Percentiles rank a stretch among this genome's conserved stretches.
Conservation (phyloP, 2,797 vertebrate genomes). For the Bovichtus diacanthus region DNA sequence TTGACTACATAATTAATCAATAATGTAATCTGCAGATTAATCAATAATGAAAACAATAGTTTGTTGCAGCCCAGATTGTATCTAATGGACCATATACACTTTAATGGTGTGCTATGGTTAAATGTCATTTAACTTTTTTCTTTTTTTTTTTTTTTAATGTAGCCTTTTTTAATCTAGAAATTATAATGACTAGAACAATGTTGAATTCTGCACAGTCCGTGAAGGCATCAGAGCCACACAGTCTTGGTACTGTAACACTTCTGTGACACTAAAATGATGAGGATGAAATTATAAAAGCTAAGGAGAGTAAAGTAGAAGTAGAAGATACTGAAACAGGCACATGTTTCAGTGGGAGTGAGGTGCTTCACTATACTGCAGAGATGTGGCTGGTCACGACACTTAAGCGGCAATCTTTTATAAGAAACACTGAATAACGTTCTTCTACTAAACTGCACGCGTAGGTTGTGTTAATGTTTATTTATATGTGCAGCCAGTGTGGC, state of each 20-base stretch:
- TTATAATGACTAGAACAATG: not conserved
- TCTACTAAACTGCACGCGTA: constrained; percentile 23
- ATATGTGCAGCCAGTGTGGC: constrained; percentile 11
- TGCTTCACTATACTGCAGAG: constrained; percentile 22
- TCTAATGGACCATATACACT: not conserved
- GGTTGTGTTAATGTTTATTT: constrained; percentile 20
- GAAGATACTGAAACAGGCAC: constrained; percentile 12
- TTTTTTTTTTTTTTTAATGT: not conserved
- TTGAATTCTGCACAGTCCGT: not conserved
- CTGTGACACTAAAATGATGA: constrained; percentile 11
- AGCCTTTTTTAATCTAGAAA: not conserved
- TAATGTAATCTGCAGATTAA: not conserved
- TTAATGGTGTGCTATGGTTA: not conserved
- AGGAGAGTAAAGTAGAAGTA: constrained; percentile 20
- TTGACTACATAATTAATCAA: not conserved
- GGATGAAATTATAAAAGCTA: not conserved
- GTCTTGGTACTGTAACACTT: not conserved
- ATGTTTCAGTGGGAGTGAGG: constrained; percentile 20
- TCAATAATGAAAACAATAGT: not conserved
- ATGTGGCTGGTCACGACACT: not conserved
- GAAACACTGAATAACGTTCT: constrained; percentile 24
- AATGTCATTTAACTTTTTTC: too few species aligned
- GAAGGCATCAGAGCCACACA: not conserved
- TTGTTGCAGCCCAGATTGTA: not conserved
- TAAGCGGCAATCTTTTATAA: constrained; percentile 13